Evolutionary conservation across 2,888 invertebrate species (phyloP), one percentile per base, ranked within the genome.

Genomic region (Drosophila pegasa): DNA sequence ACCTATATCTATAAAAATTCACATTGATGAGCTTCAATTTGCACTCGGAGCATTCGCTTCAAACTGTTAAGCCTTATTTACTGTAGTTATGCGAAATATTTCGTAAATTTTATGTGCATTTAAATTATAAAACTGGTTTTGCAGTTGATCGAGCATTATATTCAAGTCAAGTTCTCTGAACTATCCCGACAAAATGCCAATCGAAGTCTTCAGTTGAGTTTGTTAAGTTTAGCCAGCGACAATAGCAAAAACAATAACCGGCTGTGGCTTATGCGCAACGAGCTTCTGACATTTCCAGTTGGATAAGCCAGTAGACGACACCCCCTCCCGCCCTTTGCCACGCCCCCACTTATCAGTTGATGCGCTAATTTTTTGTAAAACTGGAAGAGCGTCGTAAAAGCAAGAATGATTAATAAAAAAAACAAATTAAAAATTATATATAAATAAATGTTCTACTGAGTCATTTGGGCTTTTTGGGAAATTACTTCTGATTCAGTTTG

Each of bases 271-370:
- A 37, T 40, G 51, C 41, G 43, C 45, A 27, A 16, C 27, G 51
- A 57, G 60, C 71, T 67, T 61, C 81, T 87, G 87, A 64, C 85
- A 78, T 87, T 81, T 87, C 38, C 43, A 70, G 51, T 60, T 50
- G 35, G 33, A 25, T 35, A 31, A 35, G 14, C 4, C 31, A 18
- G 12, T 10, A 29, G 12, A n/a, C n/a, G n/a, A n/a, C 3, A 14
- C 2, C 1, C 1, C 20, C 29, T 0, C 2, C 9, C 29, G n/a
- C 8, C 20, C n/a, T 12, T 8, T 41, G 6, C 10, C 41, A 4
- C 37, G 27, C 31, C 48, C 20, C 9, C 18, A 14, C 18, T 41
- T 22, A 20, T 41, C 38, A 59, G 25, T 16, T 57, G 56, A 72
- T 72, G 63, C 62, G 69, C 63, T 71, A 74, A 84, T 65, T 67